These are phyloP conservation scores for Onychorhynchus coronatus DNA, from an alignment of 2,113 vertebrate species.

Conservation along the genomic window DNA sequence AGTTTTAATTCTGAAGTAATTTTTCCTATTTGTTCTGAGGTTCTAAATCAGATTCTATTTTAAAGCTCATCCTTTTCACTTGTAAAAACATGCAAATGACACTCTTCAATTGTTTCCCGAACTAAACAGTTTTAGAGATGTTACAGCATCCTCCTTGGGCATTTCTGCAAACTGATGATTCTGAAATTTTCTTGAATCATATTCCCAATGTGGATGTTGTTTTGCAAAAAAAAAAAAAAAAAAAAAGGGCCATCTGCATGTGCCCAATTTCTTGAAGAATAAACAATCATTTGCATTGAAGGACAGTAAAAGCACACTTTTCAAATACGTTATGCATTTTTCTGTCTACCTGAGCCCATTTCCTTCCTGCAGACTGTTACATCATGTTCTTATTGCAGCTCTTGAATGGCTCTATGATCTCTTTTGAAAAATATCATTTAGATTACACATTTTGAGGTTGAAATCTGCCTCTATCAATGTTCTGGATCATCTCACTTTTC, in stretches of 20 bases:
- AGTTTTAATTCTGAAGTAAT: neutral
- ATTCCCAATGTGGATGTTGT: neutral
- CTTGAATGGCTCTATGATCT: neutral
- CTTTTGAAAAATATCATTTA: neutral
- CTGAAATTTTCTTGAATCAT: neutral
- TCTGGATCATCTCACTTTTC: neutral
- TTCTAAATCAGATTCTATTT: conserved; percentile 13
- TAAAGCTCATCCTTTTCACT: conserved; percentile 1
- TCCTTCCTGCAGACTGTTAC: neutral
- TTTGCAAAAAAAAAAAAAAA: neutral
- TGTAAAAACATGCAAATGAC: conserved; percentile 29
- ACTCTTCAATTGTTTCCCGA: conserved; percentile 21
- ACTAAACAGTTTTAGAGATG: neutral
- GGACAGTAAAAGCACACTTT: neutral
- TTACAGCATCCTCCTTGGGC: neutral
- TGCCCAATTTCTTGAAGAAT: neutral
- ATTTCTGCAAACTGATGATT: neutral
- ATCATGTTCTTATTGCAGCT: neutral
- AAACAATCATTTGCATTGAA: neutral
- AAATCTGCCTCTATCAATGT: neutral
- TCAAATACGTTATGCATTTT: neutral
- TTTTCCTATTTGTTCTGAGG: neutral
- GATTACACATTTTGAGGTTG: neutral
- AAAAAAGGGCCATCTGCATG: neutral
- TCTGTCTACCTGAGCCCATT: neutral